phyloP scores from a whole-genome alignment of 2,888 invertebrate genomes.

The Hyles lineata region DNA sequence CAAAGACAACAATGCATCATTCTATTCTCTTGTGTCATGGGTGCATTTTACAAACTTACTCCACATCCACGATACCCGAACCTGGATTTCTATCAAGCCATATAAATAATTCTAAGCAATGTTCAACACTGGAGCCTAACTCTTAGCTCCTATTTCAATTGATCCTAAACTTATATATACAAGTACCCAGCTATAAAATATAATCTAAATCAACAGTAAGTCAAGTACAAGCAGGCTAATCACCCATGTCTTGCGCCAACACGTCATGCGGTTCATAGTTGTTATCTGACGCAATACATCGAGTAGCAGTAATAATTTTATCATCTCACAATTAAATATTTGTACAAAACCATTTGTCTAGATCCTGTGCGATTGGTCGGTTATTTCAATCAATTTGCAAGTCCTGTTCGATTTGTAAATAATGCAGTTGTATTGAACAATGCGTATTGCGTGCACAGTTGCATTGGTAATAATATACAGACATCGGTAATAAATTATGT shows the following conservation, averaged over 20 bases:
- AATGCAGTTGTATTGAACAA: neutral
- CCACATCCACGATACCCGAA: no score
- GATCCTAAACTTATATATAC: no score
- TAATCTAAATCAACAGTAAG: neutral
- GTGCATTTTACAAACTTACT: no score
- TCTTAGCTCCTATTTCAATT: no score
- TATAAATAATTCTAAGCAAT: no score
- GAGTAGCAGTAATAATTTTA: slow-evolving; percentile 6
- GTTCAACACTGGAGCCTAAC: no score
- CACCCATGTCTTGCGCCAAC: slow-evolving; percentile 1
- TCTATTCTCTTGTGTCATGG: no score
- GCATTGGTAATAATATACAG: slow-evolving; percentile 11
- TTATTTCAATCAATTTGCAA: slow-evolving; percentile 1
- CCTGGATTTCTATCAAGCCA: no score
- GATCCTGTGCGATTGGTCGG: neutral
- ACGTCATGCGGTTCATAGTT: neutral
- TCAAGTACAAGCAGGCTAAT: neutral
- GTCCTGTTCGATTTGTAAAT: neutral
- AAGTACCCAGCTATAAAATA: neutral
- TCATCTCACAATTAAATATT: slow-evolving; percentile 20
- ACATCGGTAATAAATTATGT: neutral
- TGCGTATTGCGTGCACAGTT: neutral
- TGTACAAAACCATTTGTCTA: slow-evolving; percentile 12
- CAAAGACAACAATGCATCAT: no score
- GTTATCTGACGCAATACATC: slow-evolving; percentile 5